Conservation (phyloP, 2,888 invertebrate species). For the Eretmocerus hayati region DNA sequence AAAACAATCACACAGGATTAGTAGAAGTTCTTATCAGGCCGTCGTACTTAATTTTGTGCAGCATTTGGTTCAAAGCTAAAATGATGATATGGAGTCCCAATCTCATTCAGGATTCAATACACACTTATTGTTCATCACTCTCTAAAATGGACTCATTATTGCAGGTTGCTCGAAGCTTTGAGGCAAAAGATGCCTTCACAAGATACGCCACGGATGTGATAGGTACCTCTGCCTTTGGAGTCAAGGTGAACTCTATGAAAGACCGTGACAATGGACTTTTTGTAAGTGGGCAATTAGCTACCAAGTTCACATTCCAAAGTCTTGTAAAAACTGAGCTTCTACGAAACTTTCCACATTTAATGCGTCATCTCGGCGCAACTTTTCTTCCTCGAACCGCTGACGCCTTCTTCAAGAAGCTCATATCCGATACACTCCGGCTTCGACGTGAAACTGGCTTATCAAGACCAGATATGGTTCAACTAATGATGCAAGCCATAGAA, state of each 20-base stretch:
- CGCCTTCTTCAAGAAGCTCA: too few relatives aligned
- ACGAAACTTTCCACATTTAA: not conserved
- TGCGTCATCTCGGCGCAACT: conserved; percentile 16
- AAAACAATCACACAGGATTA: too few relatives aligned
- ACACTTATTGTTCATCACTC: not conserved
- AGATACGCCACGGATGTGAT: conserved; percentile 56
- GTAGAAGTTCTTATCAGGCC: too few relatives aligned
- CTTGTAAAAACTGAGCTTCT: conserved; percentile 18
- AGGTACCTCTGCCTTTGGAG: conserved; percentile 53
- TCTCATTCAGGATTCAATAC: too few relatives aligned
- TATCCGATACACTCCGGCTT: too few relatives aligned
- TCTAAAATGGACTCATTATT: not conserved
- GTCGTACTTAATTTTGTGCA: too few relatives aligned
- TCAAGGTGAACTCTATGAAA: conserved; percentile 51
- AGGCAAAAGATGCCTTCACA: conserved; percentile 49
- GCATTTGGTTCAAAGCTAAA: too few relatives aligned
- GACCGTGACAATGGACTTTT: conserved; percentile 39
- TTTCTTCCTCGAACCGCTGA: conserved; percentile 17
- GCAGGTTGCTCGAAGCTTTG: conserved; percentile 30
- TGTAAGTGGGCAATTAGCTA: conserved; percentile 1
- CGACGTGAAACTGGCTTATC: too few relatives aligned
- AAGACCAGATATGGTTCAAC: conserved; percentile 55
- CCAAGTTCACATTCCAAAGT: not conserved
- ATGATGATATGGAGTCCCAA: too few relatives aligned
- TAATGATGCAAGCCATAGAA: conserved; percentile 53